These are phyloP conservation scores for Poicephalus gulielmi DNA, from an alignment of 2,113 vertebrate species.

Conservation along the genomic window DNA sequence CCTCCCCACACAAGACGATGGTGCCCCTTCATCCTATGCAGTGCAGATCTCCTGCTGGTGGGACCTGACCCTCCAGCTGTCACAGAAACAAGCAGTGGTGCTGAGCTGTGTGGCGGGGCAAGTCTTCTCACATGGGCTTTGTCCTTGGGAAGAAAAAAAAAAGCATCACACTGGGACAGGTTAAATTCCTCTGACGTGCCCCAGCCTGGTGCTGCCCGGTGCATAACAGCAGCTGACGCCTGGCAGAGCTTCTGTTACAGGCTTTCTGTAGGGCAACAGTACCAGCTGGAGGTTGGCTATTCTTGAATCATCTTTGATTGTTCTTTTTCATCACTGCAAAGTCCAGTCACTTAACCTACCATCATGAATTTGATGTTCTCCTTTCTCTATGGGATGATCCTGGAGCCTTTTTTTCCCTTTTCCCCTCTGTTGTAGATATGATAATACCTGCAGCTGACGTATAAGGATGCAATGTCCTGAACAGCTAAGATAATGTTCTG, in stretches of 20 bases:
- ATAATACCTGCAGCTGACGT: not conserved
- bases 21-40: not conserved
- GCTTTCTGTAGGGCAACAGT: rapidly evolving
- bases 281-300: not conserved
- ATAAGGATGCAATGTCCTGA: not conserved
- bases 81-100: not conserved
- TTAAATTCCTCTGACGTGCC: not conserved
- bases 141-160: not conserved
- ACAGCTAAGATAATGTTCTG: not conserved
- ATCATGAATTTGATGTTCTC: not conserved
- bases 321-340: not conserved
- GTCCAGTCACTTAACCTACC: not conserved
- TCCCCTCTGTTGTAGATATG: rapidly evolving
- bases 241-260: not conserved
- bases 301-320: not conserved
- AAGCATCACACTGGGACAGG: rapidly evolving
- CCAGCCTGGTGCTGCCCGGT: not conserved
- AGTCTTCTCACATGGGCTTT: not conserved
- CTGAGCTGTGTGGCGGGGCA: rapidly evolving
- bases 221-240: rapidly evolving
- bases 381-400: not conserved
- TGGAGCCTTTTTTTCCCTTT: not conserved
- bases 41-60: not conserved
- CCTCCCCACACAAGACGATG: not conserved
- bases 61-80: not conserved